Base-by-base conservation (phyloP, 2,888 invertebrate species). In the Galerucella calmariensis region DNA sequence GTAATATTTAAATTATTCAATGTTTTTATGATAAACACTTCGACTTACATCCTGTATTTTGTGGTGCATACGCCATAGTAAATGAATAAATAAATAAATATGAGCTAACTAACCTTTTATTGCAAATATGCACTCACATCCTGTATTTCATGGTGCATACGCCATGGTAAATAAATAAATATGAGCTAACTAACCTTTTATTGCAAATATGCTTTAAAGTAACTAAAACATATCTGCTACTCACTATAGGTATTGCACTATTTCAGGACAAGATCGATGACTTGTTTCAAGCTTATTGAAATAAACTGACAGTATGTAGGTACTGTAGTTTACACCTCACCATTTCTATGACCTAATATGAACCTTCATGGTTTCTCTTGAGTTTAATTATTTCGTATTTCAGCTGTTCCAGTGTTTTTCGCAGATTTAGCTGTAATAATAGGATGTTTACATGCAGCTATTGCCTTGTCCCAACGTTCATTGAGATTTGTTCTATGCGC, bases 401-500 rank as follows among this genome's bases (percentile, higher is more conserved):
- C 87, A 84, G 88, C 89, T 82, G 86, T 89, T 84, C 87, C 89
- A 82, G 86, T 86, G 82, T 16, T 67, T 1, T 20, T 65, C 27
- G 63, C 56, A 35, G 90, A 91, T 85, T 86, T 90, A 85, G 85
- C 88, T 79, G 89, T 90, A 76, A 88, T 88, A 82, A 84, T 90
- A 85, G 91, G 90, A 79, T 89, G 90, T 84, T 89, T 92, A 90
- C 88, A 89, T 80, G 94, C 94, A 81, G 92, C 94, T 79, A 86
- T 87, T 80, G 84, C 85, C 78, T 85, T 93, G 84, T 93, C 78
- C 84, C 86, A 65, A 88, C 94, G 86, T 88, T 95, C 84, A 82
- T 85, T 94, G 80, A 90, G 90, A 83, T 90, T 92, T 83, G 94
- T 94, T 72, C 90, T 94, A 89, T 90, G 91, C 35, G 35, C 35